Base-by-base conservation (phyloP, 2,797 vertebrate genomes). In the Chloroceryle inda region DNA sequence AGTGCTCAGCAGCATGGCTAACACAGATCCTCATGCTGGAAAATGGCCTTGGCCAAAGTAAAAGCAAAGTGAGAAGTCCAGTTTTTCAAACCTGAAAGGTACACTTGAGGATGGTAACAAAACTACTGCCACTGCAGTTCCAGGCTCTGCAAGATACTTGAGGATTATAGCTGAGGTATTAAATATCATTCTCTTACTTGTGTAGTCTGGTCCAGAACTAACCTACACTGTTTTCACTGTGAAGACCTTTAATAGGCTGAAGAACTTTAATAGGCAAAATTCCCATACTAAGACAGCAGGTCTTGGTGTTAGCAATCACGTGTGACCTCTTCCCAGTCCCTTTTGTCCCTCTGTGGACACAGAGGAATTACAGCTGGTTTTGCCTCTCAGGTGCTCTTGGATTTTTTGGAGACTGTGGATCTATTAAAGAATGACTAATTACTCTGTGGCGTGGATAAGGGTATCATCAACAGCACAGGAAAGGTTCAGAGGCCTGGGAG, bases 271-370 rank as follows among this genome's bases (percentile, higher is more conserved):
- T 6, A 15, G 66, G 14, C 31, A 21, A 33, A 59, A 47, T 42
- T 42, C 29, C 42, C 4, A 4, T 49, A 15, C 14, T 10, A 45
- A 42, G 61, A 10, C 29, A 13, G 52, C 8, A 7, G n/a, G n/a
- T 29, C 29, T n/a, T 33, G 9, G 38, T 3, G 0, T 31, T 16
- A 27, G 47, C 29, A 24, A 1, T 17, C 4, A 0, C 9, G 1
- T 1, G 3, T 27, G 37, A 53, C 26, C 13, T 61, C 52, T 38
- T 42, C 45, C 44, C 38, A 13, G 16, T 69, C 26, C 22, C n/a
- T 35, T 66, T 49, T 66, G 62, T 3, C 16, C 1, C 13, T 2
- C 1, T 52, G 22, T 26, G 21, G 22, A 6, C 42, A 71, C 61
- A 38, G 10, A 7, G 26, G 38, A 50, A n/a, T 69, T 15, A 5